Evolutionary conservation across 1,140 invertebrate genomes (phyloP), one percentile per base, ranked within the genome.

Genomic region (Drosophila trapezifrons): DNA sequence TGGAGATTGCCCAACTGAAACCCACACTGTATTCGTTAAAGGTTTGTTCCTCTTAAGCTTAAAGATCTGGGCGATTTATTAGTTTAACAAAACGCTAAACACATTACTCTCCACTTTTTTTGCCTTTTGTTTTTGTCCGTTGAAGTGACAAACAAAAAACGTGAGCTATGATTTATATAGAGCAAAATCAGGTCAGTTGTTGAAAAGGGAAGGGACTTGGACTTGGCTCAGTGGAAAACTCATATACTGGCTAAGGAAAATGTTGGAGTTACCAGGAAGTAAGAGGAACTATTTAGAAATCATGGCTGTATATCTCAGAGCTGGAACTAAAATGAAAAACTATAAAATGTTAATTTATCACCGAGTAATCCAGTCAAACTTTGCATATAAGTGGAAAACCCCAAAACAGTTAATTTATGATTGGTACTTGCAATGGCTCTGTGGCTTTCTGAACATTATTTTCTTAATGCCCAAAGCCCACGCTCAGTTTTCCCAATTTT

Each of bases 31-130:
- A 12, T 40, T 27, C 4, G 29, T 15, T 35, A 10, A 22, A 15
- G 9, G 32, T 27, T 37, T 18, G n/a, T 47, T 46, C 2, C 4
- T n/a, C 20, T 47, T 17, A 10, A 49, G 17, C 63, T 20, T 32
- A 60, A 49, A 22, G 35, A 67, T 22, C 35, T 40, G 27, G 64
- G 60, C 67, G 40, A 71, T 71, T 71, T 71, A 71, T 71, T 71
- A 57, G 67, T 71, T 71, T 71, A 71, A 71, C 67, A 71, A 71
- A 71, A 71, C 67, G 65, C 65, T 70, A 71, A 71, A 71, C 49
- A 40, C 67, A 57, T 56, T 57, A 70, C 49, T 62, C 35, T 17
- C 15, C 42, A 29, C 15, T 29, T 57, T 49, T 25, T 47, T 32
- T 2, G 58, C 45, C 46, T 51, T 54, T 45, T 67, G 63, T 69